A percentile compares a stretch with the other conserved stretches of the same genome.
Conservation (phyloP, 2,797 vertebrate species). For the Acanthis flammea region DNA sequence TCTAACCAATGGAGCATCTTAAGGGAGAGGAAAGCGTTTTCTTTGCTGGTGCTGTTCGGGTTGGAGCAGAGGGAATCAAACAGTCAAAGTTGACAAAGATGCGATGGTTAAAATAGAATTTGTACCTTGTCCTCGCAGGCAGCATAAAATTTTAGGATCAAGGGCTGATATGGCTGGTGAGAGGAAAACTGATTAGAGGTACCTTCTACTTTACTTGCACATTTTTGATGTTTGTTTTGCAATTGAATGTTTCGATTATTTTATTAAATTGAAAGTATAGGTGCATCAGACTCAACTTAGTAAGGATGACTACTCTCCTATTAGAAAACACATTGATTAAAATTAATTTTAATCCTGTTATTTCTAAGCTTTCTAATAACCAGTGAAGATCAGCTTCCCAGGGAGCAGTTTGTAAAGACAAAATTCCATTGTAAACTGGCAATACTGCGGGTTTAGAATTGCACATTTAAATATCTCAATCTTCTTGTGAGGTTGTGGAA, state of each 20-base stretch:
- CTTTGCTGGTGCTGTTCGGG: neutral
- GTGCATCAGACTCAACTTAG: neutral
- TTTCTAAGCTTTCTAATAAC: slow-evolving; percentile 23
- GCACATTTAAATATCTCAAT: neutral
- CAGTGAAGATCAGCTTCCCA: slow-evolving; percentile 7
- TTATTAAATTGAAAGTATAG: slow-evolving; percentile 15
- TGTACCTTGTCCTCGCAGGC: neutral
- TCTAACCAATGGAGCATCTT: slow-evolving; percentile 49
- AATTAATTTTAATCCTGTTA: slow-evolving; percentile 19
- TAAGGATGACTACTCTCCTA: neutral
- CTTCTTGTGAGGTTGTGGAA: neutral
- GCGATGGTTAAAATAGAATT: neutral
- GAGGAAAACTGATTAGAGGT: slow-evolving; percentile 12
- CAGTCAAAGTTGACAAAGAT: slow-evolving; percentile 46
- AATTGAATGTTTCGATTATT: neutral
- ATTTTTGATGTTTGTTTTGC: slow-evolving; percentile 5
- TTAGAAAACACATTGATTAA: neutral
- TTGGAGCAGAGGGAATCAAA: slow-evolving; percentile 36
- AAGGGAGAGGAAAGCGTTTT: slow-evolving; percentile 12
- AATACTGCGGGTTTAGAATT: neutral
- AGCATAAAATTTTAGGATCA: neutral
- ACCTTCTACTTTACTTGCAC: slow-evolving; percentile 7
- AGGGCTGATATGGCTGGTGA: slow-evolving; percentile 15
- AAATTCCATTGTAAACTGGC: neutral
- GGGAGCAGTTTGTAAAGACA: neutral